Evolutionary conservation across 2,888 invertebrate species (phyloP), one percentile per base, ranked within the genome.

Genomic region (Eupithecia subfuscata): DNA sequence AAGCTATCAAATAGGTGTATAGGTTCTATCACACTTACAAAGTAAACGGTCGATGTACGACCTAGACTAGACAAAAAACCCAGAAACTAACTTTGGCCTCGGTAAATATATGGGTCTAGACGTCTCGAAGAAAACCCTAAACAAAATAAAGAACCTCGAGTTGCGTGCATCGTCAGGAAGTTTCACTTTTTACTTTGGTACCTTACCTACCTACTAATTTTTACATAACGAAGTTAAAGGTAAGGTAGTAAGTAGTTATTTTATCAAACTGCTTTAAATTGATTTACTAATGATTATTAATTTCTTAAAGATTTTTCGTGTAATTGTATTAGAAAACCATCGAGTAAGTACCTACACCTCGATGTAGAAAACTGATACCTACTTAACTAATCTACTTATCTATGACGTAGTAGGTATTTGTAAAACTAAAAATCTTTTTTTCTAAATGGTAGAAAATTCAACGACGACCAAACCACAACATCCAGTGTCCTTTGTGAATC

Each of bases 101-200:
- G 40, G 75, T 70, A 75, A 77, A 65, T 70, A 40, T 77, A 77
- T 77, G 67, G 72, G 77, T 77, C 77, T 77, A 77, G 77, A 77
- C 77, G 77, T 67, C 75, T 74, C 40, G 67, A 75, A 60, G 77
- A 70, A 74, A 74, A 74, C 69, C 45, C 70, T 73, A 70, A 40
- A 60, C 73, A 68, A 68, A 68, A 40, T 67, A 67, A 67, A 67
- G 65, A 40, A 43, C 56, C 34, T 34, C 43, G 73, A 68, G 60
- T 76, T 68, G 73, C 70, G 60, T 76, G 76, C 63, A 70, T 70
- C 68, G 22, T 37, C 34, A 67, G 34, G 70, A 70, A 43, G 65
- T 40, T 67, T 65, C 30, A 7, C 70, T 70, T 63, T 45, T 34
- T 18, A n/a, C n/a, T 67, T 37, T n/a, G n/a, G 11, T 7, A 67